Evolutionary conservation across 2,888 invertebrate species (phyloP).

Genomic region (Scaptomyza parva): DNA sequence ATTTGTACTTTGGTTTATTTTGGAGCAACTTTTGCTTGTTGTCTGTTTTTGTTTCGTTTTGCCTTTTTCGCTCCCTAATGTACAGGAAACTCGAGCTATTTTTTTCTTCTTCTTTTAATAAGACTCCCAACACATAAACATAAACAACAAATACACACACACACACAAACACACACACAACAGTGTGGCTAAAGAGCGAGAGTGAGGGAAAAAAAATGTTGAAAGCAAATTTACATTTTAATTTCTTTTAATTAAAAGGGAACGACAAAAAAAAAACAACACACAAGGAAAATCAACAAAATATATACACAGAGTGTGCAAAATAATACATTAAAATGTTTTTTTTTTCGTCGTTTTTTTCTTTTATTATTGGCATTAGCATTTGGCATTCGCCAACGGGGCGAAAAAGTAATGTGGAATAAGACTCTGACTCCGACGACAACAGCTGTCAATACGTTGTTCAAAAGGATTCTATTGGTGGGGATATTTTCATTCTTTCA

Average conservation of each 20-base stretch:
- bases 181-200: conserved; percentile 5
- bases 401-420: conserved; percentile 58
- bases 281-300: conserved; percentile 23
- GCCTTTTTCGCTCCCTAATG: conserved; percentile 5
- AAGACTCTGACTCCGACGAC: conserved; percentile 33
- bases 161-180: conserved; percentile 6
- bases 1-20: conserved; percentile 75
- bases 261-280: conserved; percentile 22
- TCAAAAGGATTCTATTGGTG: conserved; percentile 54
- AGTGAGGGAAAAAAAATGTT: conserved; percentile 30
- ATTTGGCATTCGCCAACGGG: conserved; percentile 59
- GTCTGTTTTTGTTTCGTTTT: too few species aligned
- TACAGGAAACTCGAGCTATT: conserved; percentile 9
- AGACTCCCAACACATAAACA: conserved; percentile 51
- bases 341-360: conserved; percentile 11
- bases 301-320: conserved; percentile 9
- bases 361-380: conserved; percentile 57
- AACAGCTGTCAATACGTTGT: conserved; percentile 62
- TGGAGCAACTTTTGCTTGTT: conserved; percentile 41
- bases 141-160: conserved; percentile 33
- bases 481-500: too few species aligned
- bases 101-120: conserved; percentile 58
- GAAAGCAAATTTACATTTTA: conserved; percentile 72
- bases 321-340: conserved; percentile 67
- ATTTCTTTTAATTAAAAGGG: conserved; percentile 78